Percentiles rank a stretch among this genome's conserved stretches.
These are phyloP conservation scores for Limanda limanda DNA, from an alignment of 2,113 vertebrate species.

Conservation along the genomic window DNA sequence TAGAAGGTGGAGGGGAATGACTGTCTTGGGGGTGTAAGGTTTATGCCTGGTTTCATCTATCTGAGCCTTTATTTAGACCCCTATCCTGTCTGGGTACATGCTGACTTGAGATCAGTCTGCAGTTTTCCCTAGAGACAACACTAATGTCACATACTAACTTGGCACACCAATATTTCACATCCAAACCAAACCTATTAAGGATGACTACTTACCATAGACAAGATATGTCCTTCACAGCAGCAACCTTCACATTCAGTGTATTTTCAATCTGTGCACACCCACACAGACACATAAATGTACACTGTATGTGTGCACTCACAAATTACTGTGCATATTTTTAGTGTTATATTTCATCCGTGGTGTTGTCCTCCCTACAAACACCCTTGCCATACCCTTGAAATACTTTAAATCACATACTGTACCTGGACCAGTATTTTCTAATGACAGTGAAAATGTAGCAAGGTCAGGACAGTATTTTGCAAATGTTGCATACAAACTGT, in stretches of 20 bases:
- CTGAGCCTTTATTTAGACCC: conserved; percentile 84
- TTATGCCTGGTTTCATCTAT: conserved; percentile 76
- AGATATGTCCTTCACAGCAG: conserved; percentile 95
- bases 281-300: conserved; percentile 52
- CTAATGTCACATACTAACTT: conserved; percentile 91
- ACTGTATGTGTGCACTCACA: not conserved
- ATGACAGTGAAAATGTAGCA: conserved; percentile 5
- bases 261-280: conserved; percentile 56
- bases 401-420: conserved; percentile 51
- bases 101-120: conserved; percentile 88
- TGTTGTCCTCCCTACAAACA: conserved; percentile 45
- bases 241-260: conserved; percentile 86
- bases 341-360: conserved; percentile 63
- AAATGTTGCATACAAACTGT: too few species aligned
- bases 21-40: conserved; percentile 75
- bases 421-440: not conserved
- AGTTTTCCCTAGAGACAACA: conserved; percentile 90
- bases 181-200: conserved; percentile 95
- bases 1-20: conserved; percentile 59
- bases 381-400: conserved; percentile 65
- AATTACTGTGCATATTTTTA: conserved; percentile 62
- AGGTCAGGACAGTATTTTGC: not conserved
- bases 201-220: conserved; percentile 93
- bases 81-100: conserved; percentile 75
- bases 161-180: conserved; percentile 95